phyloP scores from a whole-genome alignment of 2,888 invertebrate species.

The Lepidochitona cinerea region DNA sequence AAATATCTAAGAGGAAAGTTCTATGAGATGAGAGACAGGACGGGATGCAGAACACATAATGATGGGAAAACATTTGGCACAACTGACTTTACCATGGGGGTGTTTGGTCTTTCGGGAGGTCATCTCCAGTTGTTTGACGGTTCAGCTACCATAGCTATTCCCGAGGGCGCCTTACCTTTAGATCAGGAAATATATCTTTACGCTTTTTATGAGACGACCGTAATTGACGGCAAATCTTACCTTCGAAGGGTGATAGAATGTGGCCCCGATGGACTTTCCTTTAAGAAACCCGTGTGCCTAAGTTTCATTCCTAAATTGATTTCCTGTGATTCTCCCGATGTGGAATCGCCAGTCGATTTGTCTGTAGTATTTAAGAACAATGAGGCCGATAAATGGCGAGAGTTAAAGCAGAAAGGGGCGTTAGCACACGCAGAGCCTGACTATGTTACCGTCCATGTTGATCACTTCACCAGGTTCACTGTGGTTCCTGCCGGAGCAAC shows the following conservation, averaged over 20 bases:
- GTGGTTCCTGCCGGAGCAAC: background rate
- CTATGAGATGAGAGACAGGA: background rate
- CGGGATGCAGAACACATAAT: background rate
- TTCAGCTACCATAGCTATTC: background rate
- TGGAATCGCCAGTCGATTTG: background rate
- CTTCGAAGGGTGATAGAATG: constrained; percentile 5
- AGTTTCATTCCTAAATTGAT: constrained; percentile 1
- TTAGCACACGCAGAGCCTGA: background rate
- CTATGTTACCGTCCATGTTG: background rate
- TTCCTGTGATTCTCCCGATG: background rate
- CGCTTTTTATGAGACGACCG: background rate
- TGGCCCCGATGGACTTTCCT: constrained; percentile 2
- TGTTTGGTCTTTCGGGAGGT: background rate
- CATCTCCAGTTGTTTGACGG: background rate
- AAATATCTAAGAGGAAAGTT: background rate
- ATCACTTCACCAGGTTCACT: constrained; percentile 6
- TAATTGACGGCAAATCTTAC: background rate
- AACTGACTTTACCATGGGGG: background rate
- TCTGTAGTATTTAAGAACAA: background rate
- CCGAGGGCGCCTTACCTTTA: background rate
- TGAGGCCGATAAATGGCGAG: background rate
- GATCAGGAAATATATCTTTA: constrained; percentile 3
- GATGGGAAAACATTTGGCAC: background rate
- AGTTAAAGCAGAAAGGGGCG: background rate
- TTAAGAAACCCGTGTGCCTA: background rate